A percentile compares a stretch with the other conserved stretches of the same genome.
Conservation (phyloP, 2,113 vertebrate genomes). For the Nyctibius bracteatus region DNA sequence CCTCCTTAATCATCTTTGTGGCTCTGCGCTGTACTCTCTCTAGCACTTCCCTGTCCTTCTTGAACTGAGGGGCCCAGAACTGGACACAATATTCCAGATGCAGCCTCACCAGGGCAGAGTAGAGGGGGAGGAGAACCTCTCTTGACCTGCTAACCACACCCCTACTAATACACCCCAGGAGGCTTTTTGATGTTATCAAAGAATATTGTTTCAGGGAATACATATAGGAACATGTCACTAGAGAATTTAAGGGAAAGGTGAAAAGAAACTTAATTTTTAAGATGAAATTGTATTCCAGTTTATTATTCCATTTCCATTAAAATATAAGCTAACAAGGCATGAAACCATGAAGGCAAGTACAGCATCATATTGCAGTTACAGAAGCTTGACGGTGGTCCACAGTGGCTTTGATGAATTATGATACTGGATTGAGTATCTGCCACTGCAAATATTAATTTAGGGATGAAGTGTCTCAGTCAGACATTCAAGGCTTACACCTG, state of each 20-base stretch:
- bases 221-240: not conserved
- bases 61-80: too few species aligned
- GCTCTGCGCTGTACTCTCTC: too few species aligned
- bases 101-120: too few species aligned
- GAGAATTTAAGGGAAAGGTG: not conserved
- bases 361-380: not conserved
- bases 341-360: not conserved
- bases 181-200: not conserved
- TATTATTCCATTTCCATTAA: not conserved
- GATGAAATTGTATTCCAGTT: not conserved
- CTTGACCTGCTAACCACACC: too few species aligned
- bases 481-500: not conserved
- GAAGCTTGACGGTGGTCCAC: not conserved
- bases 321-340: not conserved
- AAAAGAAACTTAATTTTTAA: not conserved
- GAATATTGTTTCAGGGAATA: not conserved
- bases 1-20: too few species aligned
- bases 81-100: too few species aligned
- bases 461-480: not conserved
- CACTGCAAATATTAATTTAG: not conserved
- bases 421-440: not conserved
- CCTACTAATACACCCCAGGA: too few species aligned
- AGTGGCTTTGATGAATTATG: not conserved
- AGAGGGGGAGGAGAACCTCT: too few species aligned
- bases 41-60: too few species aligned